phyloP scores from a whole-genome alignment of 2,113 vertebrate genomes.

The Garra rufa region DNA sequence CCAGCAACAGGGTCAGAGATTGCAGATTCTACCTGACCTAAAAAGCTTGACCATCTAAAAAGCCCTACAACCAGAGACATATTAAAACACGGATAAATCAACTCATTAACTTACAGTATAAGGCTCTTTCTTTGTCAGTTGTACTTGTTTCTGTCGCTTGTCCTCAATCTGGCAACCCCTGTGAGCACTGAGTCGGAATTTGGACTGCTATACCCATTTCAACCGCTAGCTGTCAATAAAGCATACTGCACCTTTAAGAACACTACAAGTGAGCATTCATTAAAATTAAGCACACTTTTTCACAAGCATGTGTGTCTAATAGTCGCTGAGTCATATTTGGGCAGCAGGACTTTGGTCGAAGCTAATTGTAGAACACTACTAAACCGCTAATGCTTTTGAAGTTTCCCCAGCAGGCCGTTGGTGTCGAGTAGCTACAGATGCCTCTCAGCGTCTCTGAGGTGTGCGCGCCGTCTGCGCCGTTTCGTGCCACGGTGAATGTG shows the following conservation, averaged over 20 bases:
- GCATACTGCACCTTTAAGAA: background rate
- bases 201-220: background rate
- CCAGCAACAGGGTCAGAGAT: too few relatives aligned
- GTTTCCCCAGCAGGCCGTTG: background rate
- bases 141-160: too few relatives aligned
- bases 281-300: background rate
- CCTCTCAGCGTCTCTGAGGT: background rate
- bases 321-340: background rate
- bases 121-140: too few relatives aligned
- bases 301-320: background rate
- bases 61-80: too few relatives aligned
- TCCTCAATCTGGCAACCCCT: background rate
- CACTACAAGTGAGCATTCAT: background rate
- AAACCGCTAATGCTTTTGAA: constrained; percentile 1
- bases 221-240: background rate
- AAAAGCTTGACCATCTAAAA: too few relatives aligned
- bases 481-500: background rate
- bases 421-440: background rate
- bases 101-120: background rate
- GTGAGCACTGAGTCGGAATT: background rate
- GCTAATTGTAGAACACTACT: background rate
- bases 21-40: too few relatives aligned
- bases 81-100: too few relatives aligned
- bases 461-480: background rate
- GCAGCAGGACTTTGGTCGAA: background rate